Conservation (phyloP, 2,113 vertebrate genomes). For the Oryzias celebensis region DNA sequence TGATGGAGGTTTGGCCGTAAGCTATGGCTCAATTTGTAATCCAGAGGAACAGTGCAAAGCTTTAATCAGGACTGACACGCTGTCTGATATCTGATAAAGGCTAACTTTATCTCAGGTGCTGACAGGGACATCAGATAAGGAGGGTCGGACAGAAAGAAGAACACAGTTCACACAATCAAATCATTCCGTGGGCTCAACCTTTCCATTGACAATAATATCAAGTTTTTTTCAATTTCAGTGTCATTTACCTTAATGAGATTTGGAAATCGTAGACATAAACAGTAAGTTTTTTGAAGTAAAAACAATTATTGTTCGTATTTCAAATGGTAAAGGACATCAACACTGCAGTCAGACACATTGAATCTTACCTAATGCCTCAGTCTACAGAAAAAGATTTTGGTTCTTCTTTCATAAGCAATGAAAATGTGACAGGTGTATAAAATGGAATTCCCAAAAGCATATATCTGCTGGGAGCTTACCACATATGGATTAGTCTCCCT, state of each 20-base stretch:
- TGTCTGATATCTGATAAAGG: slow-evolving; percentile 51
- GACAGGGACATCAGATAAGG: slow-evolving; percentile 52
- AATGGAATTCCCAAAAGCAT: slow-evolving; percentile 46
- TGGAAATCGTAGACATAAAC: slow-evolving; percentile 16
- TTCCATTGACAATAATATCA: not conserved
- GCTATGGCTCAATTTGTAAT: slow-evolving; percentile 48
- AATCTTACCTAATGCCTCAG: slow-evolving; percentile 19
- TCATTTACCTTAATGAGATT: slow-evolving; percentile 14
- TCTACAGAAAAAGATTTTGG: slow-evolving; percentile 28
- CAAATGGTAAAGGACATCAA: slow-evolving; percentile 19
- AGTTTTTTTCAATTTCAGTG: not conserved
- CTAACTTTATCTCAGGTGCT: slow-evolving; percentile 56
- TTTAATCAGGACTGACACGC: slow-evolving; percentile 58
- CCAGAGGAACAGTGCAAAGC: slow-evolving; percentile 32
- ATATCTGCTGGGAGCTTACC: slow-evolving; percentile 50
- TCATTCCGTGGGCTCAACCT: slow-evolving; percentile 11
- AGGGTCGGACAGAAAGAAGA: slow-evolving; percentile 1
- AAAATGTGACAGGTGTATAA: slow-evolving; percentile 48
- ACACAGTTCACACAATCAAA: slow-evolving; percentile 10
- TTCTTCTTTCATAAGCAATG: slow-evolving; percentile 58
- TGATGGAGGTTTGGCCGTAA: slow-evolving; percentile 30
- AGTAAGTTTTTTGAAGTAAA: slow-evolving; percentile 24
- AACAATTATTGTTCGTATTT: not conserved
- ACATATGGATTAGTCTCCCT: slow-evolving; percentile 42
- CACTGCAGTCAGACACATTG: slow-evolving; percentile 15